Conservation (phyloP, 2,888 invertebrate genomes). For the Nudaria mundana region DNA sequence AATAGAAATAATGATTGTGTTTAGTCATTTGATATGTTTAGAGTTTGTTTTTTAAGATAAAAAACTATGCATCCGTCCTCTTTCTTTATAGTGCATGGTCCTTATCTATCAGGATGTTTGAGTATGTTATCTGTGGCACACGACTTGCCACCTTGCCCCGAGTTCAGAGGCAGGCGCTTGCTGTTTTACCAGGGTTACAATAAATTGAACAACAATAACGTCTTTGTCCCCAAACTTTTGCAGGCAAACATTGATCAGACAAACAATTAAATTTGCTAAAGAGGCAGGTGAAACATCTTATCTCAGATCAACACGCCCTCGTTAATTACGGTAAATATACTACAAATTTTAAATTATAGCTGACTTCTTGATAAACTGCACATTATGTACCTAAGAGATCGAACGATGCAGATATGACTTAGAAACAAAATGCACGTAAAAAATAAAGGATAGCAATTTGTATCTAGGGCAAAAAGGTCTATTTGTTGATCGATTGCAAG, state of each 20-base stretch:
- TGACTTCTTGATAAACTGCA: constrained; percentile 27
- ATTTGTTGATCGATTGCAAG: no score
- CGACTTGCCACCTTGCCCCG: constrained; percentile 66
- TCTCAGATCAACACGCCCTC: constrained; percentile 58
- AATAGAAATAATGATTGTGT: constrained; percentile 24
- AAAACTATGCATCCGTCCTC: constrained; percentile 58
- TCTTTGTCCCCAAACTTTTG: constrained; percentile 60
- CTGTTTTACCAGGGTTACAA: constrained; percentile 55
- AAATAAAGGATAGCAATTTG: not conserved
- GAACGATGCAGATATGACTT: constrained; percentile 14
- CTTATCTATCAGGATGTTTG: constrained; percentile 72
- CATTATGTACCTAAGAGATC: constrained; percentile 24
- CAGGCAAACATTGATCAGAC: no score
- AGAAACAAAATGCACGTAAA: no score
- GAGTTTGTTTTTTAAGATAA: constrained; percentile 62
- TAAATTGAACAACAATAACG: constrained; percentile 66
- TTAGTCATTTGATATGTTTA: constrained; percentile 14
- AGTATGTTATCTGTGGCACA: constrained; percentile 76
- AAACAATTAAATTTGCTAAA: constrained; percentile 61
- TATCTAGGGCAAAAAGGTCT: no score
- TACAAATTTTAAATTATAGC: constrained; percentile 34
- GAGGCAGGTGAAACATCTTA: constrained; percentile 67
- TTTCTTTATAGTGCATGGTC: constrained; percentile 58
- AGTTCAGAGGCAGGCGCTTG: constrained; percentile 48
- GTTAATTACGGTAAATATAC: constrained; percentile 65